Evolutionary conservation across 2,888 invertebrate species (phyloP).

Genomic region (Reticulitermes lucifugus): DNA sequence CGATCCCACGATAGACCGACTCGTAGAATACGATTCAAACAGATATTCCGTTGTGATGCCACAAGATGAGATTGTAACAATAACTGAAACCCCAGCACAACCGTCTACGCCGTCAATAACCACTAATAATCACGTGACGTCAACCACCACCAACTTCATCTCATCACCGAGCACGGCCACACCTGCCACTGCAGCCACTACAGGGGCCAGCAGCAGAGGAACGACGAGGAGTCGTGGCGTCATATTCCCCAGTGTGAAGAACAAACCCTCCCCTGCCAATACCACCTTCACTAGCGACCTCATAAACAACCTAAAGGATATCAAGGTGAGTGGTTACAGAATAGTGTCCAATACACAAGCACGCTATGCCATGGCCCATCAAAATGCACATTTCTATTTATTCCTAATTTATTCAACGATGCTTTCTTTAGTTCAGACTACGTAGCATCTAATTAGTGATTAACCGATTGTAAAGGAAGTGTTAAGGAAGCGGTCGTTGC

Average conservation of each 20-base stretch:
- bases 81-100: slow-evolving; percentile 45
- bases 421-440: too few relatives aligned
- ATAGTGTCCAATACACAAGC: too few relatives aligned
- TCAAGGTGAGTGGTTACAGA: slow-evolving; percentile 74
- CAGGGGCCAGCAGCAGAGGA: slow-evolving; percentile 48
- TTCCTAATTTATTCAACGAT: too few relatives aligned
- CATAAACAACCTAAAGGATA: slow-evolving; percentile 78
- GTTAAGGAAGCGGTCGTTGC: too few relatives aligned
- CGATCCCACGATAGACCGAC: slow-evolving; percentile 81
- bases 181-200: slow-evolving; percentile 56
- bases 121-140: slow-evolving; percentile 59
- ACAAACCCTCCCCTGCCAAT: slow-evolving; percentile 87
- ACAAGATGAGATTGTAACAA: slow-evolving; percentile 37
- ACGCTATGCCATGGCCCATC: too few relatives aligned
- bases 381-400: too few relatives aligned
- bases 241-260: slow-evolving; percentile 92
- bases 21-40: slow-evolving; percentile 82
- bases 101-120: slow-evolving; percentile 40
- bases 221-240: slow-evolving; percentile 80
- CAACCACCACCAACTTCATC: slow-evolving; percentile 54
- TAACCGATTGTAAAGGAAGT: too few relatives aligned
- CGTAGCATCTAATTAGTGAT: too few relatives aligned
- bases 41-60: slow-evolving; percentile 65
- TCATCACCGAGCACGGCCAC: slow-evolving; percentile 54
- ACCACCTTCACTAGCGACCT: slow-evolving; percentile 85